Evolutionary conservation across 2,888 invertebrate species (phyloP).

Genomic region (Aphidius colemani): DNA sequence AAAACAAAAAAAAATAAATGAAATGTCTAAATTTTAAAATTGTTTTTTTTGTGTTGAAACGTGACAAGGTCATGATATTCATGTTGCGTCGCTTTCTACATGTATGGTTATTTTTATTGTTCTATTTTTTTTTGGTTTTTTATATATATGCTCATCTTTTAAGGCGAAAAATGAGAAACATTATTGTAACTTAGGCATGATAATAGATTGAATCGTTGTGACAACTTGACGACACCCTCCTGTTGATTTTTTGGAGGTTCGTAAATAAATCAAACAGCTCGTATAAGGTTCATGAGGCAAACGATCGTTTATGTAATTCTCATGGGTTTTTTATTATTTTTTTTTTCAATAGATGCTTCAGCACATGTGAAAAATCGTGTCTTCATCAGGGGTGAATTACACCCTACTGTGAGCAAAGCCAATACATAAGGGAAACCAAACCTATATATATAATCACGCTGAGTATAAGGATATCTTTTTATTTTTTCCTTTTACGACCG

Average conservation of each 20-base stretch:
- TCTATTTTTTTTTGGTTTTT: neutral
- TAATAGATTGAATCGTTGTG: neutral
- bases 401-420: slow-evolving; percentile 10
- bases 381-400: neutral
- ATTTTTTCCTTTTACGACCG: slow-evolving; percentile 21
- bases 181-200: neutral
- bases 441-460: too few species aligned
- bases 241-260: slow-evolving; percentile 1
- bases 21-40: slow-evolving; percentile 4
- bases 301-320: too few species aligned
- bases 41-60: slow-evolving; percentile 1
- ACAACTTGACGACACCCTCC: slow-evolving; percentile 19
- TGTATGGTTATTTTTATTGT: slow-evolving; percentile 3
- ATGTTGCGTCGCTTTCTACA: neutral
- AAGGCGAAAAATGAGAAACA: neutral
- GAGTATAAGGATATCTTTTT: neutral
- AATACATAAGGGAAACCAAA: too few species aligned
- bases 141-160: neutral
- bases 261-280: slow-evolving; percentile 11
- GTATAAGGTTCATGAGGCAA: too few species aligned
- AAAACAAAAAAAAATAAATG: neutral
- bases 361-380: too few species aligned
- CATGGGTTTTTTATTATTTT: too few species aligned
- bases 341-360: too few species aligned
- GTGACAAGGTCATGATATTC: slow-evolving; percentile 10